Percentiles rank a stretch among this genome's conserved stretches.
phyloP scores from a whole-genome alignment of 2,797 vertebrate species.

The Oreochromis grahami region DNA sequence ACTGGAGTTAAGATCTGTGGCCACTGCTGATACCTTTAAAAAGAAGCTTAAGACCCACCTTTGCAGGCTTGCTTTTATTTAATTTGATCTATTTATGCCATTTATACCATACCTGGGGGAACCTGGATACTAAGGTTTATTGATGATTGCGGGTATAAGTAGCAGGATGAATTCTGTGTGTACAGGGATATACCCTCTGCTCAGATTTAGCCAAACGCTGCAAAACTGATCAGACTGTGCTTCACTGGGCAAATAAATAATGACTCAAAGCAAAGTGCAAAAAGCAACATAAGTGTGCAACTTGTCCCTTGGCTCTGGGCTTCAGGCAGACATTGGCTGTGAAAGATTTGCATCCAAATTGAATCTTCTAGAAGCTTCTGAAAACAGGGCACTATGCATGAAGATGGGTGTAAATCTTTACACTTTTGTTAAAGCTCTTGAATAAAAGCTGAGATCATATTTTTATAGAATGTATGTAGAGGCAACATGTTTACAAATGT shows the following conservation, averaged over 20 bases:
- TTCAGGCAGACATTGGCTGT: background rate
- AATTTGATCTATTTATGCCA: background rate
- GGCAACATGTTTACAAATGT: background rate
- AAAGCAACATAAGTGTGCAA: background rate
- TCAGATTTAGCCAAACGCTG: background rate
- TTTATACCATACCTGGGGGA: background rate
- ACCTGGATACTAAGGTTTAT: background rate
- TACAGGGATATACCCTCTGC: background rate
- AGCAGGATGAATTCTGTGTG: background rate
- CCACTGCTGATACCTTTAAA: background rate
- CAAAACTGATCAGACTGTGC: background rate
- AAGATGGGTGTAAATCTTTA: background rate
- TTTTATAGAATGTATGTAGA: background rate
- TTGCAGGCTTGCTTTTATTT: background rate
- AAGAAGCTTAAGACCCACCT: background rate
- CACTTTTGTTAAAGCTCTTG: background rate
- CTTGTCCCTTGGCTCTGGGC: background rate
- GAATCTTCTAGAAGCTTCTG: background rate
- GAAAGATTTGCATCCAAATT: background rate
- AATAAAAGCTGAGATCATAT: background rate
- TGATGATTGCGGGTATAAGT: fast-evolving
- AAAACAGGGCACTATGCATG: background rate
- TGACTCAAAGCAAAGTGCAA: background rate
- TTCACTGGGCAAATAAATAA: background rate
- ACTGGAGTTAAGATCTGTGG: background rate